Evolutionary conservation across 2,113 vertebrate genomes (phyloP), one percentile per base, ranked within the genome.

Genomic region (Calonectris borealis): DNA sequence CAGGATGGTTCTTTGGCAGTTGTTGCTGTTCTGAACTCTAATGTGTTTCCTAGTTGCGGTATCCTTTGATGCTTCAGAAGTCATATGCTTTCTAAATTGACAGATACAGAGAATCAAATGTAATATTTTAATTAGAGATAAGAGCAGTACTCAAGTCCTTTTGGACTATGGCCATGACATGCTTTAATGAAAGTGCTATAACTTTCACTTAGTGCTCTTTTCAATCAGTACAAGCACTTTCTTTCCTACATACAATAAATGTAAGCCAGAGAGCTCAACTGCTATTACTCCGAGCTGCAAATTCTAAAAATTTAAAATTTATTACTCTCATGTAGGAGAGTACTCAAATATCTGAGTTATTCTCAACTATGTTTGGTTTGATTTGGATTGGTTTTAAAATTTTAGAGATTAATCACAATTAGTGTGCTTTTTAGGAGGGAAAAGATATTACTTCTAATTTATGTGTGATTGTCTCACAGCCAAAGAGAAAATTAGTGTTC

Each of bases 111-210:
- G 31, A 87, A 89, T 89, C 66, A 80, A 66, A 77, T 70, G 57
- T 80, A 85, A 46, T 13, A 34, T 89, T 94, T 97, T 95, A 94
- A 95, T 93, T 95, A 91, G 83, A 89, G 84, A 72, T 81, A 71
- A 88, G 80, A 94, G 86, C 44, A 22, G 13, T 52, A 25, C 34
- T 89, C 22, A n/a, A 75, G 73, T 91, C 61, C 27, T 86, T 89
- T 85, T 91, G 73, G 91, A 78, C 61, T 77, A 55, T 65, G 80
- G 83, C 80, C 89, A 66, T 51, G 73, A 57, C 34, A 54, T 1
- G 2, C 58, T 84, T 75, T 84, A 85, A 81, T 69, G 31, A 31
- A 93, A 91, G 57, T 85, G 65, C 68, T 68, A 3, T 68, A 87
- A 44, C 69, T 94, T 95, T 52, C 42, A 68, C 57, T 86, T 62